These are phyloP conservation scores for Sogatella furcifera DNA, from an alignment of 1,140 invertebrate genomes.

Conservation along the genomic window DNA sequence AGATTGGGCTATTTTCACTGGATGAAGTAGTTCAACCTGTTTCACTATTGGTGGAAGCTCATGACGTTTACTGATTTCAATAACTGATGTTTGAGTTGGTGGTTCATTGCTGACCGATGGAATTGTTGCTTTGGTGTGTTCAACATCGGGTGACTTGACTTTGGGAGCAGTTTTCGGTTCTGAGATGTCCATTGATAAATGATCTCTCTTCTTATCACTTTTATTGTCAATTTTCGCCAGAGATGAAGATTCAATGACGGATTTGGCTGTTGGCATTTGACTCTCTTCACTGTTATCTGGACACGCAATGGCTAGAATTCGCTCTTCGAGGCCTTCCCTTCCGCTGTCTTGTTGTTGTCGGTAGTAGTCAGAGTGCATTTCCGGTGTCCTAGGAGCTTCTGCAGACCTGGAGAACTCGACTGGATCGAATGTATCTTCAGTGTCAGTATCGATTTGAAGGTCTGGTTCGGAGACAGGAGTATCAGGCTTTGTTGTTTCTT, in stretches of 20 bases:
- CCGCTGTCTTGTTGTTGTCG: constrained; percentile 14
- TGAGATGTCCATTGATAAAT: neutral
- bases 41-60: neutral
- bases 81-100: neutral
- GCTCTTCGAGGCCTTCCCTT: constrained; percentile 25
- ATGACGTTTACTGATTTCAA: neutral
- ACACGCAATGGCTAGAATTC: constrained; percentile 21
- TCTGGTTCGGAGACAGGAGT: constrained; percentile 75
- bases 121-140: neutral
- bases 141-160: neutral
- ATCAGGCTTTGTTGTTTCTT: constrained; percentile 71
- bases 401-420: constrained; percentile 32
- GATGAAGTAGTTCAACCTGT: neutral
- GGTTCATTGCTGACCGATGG: neutral
- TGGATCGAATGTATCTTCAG: constrained; percentile 55
- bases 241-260: neutral
- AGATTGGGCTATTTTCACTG: neutral
- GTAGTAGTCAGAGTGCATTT: constrained; percentile 25
- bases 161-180: neutral
- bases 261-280: constrained; percentile 4
- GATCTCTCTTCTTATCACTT: neutral
- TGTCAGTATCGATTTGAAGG: constrained; percentile 77
- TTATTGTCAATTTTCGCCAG: neutral
- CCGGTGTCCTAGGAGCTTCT: constrained; percentile 38
- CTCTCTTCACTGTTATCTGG: constrained; percentile 7